Conservation (phyloP, 2,797 vertebrate genomes). For the Hydrocynus forskahlii region DNA sequence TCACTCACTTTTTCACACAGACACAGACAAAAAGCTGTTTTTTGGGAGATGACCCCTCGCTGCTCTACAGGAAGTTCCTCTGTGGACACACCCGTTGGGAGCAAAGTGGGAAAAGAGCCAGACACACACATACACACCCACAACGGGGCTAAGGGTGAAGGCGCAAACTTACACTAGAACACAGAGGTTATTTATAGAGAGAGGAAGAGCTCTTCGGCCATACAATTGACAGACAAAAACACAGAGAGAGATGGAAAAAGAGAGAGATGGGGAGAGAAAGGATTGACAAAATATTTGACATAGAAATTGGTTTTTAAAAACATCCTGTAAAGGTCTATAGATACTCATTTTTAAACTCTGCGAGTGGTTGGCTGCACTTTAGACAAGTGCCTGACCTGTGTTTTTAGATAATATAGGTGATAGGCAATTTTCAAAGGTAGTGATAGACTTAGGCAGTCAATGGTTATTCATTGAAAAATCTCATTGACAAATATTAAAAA, state of each 20-base stretch:
- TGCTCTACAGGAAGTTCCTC: slow-evolving; percentile 20
- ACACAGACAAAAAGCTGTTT: neutral
- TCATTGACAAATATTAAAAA: too few relatives aligned
- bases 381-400: too few relatives aligned
- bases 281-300: neutral
- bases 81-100: slow-evolving; percentile 24
- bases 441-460: too few relatives aligned
- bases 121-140: neutral
- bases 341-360: too few relatives aligned
- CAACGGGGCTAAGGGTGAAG: slow-evolving; percentile 7
- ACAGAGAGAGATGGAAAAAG: neutral
- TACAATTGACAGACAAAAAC: slow-evolving; percentile 6
- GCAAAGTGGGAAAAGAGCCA: slow-evolving; percentile 24
- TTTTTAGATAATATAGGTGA: too few relatives aligned
- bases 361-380: too few relatives aligned
- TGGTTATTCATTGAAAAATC: too few relatives aligned
- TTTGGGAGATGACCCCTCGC: slow-evolving; percentile 30
- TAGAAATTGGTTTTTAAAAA: neutral
- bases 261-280: neutral
- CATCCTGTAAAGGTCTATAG: neutral
- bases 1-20: neutral
- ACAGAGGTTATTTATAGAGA: slow-evolving; percentile 27
- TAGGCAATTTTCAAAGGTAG: too few relatives aligned
- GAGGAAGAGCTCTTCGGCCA: slow-evolving; percentile 12
- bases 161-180: slow-evolving; percentile 1